Conservation (phyloP, 2,888 invertebrate species). For the Microctonus aethiopoides region DNA sequence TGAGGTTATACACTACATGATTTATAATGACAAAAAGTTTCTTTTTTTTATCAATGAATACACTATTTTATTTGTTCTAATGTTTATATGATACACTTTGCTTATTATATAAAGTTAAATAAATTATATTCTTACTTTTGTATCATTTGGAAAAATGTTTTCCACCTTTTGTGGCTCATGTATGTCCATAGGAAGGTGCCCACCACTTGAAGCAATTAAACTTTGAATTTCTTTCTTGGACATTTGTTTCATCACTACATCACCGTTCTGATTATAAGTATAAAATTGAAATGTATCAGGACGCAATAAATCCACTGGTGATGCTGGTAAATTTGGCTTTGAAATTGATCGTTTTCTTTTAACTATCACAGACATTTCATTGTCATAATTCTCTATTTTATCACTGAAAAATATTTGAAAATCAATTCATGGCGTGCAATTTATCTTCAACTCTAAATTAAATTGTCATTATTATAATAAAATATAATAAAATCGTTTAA, state of each 20-base stretch:
- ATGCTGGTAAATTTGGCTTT: constrained; percentile 69
- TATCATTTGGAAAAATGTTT: constrained; percentile 50
- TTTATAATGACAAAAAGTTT: too few species aligned
- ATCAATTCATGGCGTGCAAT: constrained; percentile 74
- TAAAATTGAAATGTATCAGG: constrained; percentile 90
- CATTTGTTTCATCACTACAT: constrained; percentile 85
- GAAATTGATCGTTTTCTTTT: constrained; percentile 70
- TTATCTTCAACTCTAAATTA: constrained; percentile 24
- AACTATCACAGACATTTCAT: constrained; percentile 69
- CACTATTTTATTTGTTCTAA: too few species aligned
- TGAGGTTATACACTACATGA: too few species aligned
- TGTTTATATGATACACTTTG: too few species aligned
- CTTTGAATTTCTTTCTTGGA: constrained; percentile 86
- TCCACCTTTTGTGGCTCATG: constrained; percentile 55
- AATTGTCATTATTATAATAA: neutral
- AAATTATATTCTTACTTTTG: constrained; percentile 48
- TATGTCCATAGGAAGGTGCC: constrained; percentile 62
- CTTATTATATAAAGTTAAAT: neutral
- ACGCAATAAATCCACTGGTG: constrained; percentile 81
- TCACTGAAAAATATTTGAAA: constrained; percentile 72
- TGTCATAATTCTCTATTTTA: constrained; percentile 70
- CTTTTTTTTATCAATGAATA: too few species aligned
- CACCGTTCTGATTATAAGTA: constrained; percentile 86
- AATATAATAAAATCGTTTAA: neutral
- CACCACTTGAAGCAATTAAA: constrained; percentile 83